These are phyloP conservation scores for Escarpia spicata DNA, from an alignment of 2,888 invertebrate genomes.

Conservation along the genomic window DNA sequence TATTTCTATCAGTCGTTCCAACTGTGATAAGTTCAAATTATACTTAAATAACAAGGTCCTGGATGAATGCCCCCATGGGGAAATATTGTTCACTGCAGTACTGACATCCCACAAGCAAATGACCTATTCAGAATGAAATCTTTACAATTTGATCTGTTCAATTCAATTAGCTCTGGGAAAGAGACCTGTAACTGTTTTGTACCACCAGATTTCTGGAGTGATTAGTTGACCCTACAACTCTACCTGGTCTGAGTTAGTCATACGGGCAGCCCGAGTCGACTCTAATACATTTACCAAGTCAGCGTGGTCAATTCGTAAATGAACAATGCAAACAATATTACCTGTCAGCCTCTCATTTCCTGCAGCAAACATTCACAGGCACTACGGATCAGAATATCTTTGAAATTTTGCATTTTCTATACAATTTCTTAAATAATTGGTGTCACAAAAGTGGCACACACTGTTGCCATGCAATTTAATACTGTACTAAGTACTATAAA, in stretches of 20 bases:
- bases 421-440: background rate
- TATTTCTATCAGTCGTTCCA: background rate
- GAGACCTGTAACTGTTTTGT: background rate
- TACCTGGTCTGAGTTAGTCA: background rate
- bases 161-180: background rate
- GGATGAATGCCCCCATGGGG: background rate
- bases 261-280: too few relatives aligned
- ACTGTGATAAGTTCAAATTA: background rate
- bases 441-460: background rate
- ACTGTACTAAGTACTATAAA: background rate
- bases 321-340: too few relatives aligned
- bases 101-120: background rate
- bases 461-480: background rate
- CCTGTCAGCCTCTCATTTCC: too few relatives aligned
- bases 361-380: background rate
- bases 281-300: too few relatives aligned
- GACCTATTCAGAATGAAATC: background rate
- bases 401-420: background rate
- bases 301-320: too few relatives aligned
- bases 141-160: background rate
- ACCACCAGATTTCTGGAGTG: conserved; percentile 3
- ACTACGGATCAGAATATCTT: background rate
- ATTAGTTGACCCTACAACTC: background rate
- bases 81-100: background rate
- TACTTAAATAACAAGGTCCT: background rate